A percentile compares a stretch with the other conserved stretches of the same genome.
Evolutionary conservation across 2,113 vertebrate genomes (phyloP).

Genomic region (Rousettus leschenaultii): DNA sequence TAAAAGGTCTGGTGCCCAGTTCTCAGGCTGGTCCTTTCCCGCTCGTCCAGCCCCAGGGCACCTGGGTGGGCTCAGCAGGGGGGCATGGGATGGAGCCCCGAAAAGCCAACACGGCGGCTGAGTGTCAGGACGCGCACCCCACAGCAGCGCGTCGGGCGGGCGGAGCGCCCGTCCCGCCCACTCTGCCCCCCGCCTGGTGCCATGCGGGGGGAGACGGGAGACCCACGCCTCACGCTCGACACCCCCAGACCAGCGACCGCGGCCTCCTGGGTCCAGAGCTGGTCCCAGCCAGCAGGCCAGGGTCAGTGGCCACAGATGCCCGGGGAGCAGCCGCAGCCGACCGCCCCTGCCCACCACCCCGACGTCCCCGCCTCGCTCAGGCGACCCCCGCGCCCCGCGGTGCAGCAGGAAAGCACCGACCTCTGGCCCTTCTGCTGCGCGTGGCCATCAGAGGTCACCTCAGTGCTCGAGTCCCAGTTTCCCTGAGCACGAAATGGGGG

Average conservation of each 20-base stretch:
- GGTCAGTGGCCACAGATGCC: background rate
- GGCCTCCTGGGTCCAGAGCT: background rate
- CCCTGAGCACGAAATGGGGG: background rate
- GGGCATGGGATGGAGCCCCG: background rate
- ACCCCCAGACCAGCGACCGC: too few species aligned
- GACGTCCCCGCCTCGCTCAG: background rate
- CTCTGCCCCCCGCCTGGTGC: background rate
- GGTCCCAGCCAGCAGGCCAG: background rate
- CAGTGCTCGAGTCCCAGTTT: background rate
- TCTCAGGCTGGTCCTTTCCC: background rate
- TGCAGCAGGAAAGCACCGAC: fast-evolving
- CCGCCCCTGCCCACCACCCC: background rate
- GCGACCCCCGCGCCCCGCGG: background rate
- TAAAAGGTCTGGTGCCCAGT: background rate
- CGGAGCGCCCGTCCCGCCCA: too few species aligned
- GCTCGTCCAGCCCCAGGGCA: background rate
- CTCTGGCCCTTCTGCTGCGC: background rate
- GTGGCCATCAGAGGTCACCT: background rate
- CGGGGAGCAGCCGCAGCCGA: background rate
- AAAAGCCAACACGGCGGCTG: background rate
- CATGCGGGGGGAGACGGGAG: background rate
- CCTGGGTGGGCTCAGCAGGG: background rate
- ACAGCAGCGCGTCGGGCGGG: too few species aligned
- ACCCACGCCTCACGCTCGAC: background rate
- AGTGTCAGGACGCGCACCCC: background rate